A percentile compares a stretch with the other conserved stretches of the same genome.
phyloP scores from a whole-genome alignment of 2,888 invertebrate genomes.

The Tinea trinotella region DNA sequence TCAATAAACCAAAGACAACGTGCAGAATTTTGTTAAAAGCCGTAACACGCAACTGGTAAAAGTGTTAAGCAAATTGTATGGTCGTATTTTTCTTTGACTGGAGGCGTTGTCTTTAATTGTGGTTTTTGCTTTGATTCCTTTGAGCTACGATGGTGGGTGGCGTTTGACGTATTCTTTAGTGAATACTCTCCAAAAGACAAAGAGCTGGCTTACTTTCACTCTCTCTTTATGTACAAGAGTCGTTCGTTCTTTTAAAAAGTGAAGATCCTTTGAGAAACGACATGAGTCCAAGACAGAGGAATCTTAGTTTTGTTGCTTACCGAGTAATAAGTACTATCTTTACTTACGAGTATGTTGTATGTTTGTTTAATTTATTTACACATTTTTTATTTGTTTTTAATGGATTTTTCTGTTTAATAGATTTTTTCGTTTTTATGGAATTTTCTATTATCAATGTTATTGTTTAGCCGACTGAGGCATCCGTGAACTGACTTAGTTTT shows the following conservation, averaged over 20 bases:
- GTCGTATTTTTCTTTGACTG: constrained; percentile 35
- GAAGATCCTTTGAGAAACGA: constrained; percentile 14
- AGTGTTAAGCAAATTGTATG: constrained; percentile 45
- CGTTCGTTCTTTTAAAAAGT: constrained; percentile 4
- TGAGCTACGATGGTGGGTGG: constrained; percentile 31
- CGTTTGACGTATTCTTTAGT: constrained; percentile 20
- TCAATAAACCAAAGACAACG: constrained; percentile 19
- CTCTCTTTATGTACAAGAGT: constrained; percentile 16
- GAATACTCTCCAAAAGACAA: constrained; percentile 40
- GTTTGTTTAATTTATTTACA: no score
- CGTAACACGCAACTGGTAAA: constrained; percentile 35
- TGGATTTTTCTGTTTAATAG: no score
- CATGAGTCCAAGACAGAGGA: background rate
- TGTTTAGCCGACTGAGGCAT: no score
- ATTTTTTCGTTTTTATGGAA: no score
- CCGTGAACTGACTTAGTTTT: no score
- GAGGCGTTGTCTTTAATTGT: constrained; percentile 44
- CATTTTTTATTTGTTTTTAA: no score
- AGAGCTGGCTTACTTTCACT: constrained; percentile 49
- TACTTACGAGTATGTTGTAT: no score
- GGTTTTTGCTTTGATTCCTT: constrained; percentile 54
- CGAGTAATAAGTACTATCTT: no score
- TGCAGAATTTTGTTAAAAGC: constrained; percentile 37
- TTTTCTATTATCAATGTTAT: no score
- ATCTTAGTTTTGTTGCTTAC: no score